A percentile compares a stretch with the other conserved stretches of the same genome.
phyloP scores from a whole-genome alignment of 2,888 invertebrate species.

The Callimorpha dominula region DNA sequence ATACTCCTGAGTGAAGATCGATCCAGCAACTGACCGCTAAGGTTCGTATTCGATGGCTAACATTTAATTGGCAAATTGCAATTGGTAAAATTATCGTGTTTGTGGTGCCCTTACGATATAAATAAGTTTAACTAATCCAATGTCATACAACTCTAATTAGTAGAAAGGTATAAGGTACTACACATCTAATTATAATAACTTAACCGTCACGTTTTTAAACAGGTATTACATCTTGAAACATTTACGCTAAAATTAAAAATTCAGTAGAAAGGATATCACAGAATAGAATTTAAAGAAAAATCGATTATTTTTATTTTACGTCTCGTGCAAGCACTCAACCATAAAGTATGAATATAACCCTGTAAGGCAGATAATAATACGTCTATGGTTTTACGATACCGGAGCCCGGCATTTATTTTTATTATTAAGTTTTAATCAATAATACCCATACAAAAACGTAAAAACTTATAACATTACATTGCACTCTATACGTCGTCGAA shows the following conservation, averaged over 20 bases:
- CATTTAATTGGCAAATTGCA: too few relatives aligned
- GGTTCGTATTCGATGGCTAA: too few relatives aligned
- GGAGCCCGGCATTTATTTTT: neutral
- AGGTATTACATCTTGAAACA: slow-evolving; percentile 32
- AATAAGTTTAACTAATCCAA: neutral
- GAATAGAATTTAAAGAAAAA: neutral
- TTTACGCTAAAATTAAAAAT: neutral
- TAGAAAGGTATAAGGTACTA: slow-evolving; percentile 15
- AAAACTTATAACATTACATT: slow-evolving; percentile 27
- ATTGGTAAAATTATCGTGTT: too few relatives aligned
- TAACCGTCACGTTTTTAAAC: slow-evolving; percentile 41
- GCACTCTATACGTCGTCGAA: slow-evolving; percentile 92
- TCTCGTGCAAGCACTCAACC: neutral
- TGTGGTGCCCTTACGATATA: neutral
- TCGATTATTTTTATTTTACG: neutral
- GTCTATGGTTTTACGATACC: too few relatives aligned
- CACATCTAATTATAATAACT: slow-evolving; percentile 46
- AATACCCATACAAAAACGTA: slow-evolving; percentile 16
- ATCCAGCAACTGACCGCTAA: too few relatives aligned
- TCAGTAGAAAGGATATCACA: neutral
- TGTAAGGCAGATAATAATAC: neutral
- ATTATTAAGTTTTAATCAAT: slow-evolving; percentile 9
- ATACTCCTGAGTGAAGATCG: too few relatives aligned
- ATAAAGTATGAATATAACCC: neutral
- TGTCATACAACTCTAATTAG: slow-evolving; percentile 7